These are phyloP conservation scores for Mylabris phalerata DNA, from an alignment of 1,140 invertebrate species.

Conservation along the genomic window DNA sequence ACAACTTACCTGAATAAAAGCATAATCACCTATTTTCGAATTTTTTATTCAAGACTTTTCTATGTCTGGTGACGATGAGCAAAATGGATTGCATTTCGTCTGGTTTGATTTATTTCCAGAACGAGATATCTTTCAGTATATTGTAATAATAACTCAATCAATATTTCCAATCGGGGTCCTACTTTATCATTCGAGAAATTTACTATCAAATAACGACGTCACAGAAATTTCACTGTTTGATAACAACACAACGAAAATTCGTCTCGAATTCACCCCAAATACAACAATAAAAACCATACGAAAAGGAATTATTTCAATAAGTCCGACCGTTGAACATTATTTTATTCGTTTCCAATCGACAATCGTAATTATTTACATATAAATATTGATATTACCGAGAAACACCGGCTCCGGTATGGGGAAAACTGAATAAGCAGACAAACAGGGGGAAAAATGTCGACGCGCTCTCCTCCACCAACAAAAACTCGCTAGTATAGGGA, in stretches of 20 bases:
- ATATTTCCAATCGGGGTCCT: slow-evolving; percentile 23
- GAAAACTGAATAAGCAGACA: background rate
- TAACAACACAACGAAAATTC: background rate
- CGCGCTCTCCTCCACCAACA: background rate
- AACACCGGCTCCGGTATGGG: too few species aligned
- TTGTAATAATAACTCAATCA: slow-evolving; percentile 22
- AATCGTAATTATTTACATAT: too few species aligned
- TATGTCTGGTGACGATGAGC: slow-evolving; percentile 20
- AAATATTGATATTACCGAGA: too few species aligned
- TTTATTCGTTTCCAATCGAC: too few species aligned
- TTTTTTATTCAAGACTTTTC: slow-evolving; percentile 29
- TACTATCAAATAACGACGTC: slow-evolving; percentile 5
- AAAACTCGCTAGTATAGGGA: background rate
- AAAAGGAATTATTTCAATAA: too few species aligned
- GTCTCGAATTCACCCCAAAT: background rate
- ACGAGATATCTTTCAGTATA: slow-evolving; percentile 11
- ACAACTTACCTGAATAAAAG: slow-evolving; percentile 30
- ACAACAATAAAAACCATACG: too few species aligned
- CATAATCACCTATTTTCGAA: slow-evolving; percentile 37
- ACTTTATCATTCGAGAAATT: slow-evolving; percentile 5
- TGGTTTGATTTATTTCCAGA: slow-evolving; percentile 15
- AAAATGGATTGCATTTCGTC: slow-evolving; percentile 34
- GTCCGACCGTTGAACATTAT: too few species aligned
- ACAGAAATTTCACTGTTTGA: background rate
- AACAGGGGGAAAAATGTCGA: slow-evolving; percentile 13